Base-by-base conservation (phyloP, 2,113 vertebrate species). In the Isichthys henryi region DNA sequence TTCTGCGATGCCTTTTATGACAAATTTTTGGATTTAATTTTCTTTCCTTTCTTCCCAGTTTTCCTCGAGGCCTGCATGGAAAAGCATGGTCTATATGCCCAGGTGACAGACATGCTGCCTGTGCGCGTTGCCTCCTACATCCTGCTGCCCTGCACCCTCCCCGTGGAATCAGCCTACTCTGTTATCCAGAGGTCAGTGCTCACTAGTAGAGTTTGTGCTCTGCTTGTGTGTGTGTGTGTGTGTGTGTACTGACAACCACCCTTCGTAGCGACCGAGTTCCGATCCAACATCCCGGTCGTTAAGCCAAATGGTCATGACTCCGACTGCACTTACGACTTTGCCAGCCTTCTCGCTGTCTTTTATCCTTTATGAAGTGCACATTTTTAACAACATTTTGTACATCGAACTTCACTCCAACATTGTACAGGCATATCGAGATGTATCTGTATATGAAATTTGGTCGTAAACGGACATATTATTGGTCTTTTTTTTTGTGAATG, bases 91-190 rank as follows among this genome's bases (percentile, higher is more conserved):
- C 93, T 96, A 52, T 94, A 94, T 0, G 90, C 95, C 89, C 96
- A 94, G 92, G 91, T 98, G n/a, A 94, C 94, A 0, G 95, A 91
- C 52, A 93, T 96, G 70, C 93, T 98, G 5, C 97, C 97, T 0
- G 35, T 98, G 19, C 91, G 95, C 66, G 91, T 98, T 53, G 94
- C 97, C 9, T 98, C 98, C 5, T 99, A 97, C 23, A 88, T 96
- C 92, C 92, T 98, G 91, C 89, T 99, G 91, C 98, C 97, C 0
- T 98, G 96, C 88, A 98, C 97, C 0, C 95, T 99, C 0, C 98
- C 98, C 0, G 95, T 98, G 56, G 97, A 97, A 91, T 97, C 96
- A 0, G 96, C 95, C 0, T 95, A 97, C 88, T 96, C 94, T 0
- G 88, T 93, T 3, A 95, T 95, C 56, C 94, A 96, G 90, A 95